Evolutionary conservation across 2,888 invertebrate species (phyloP).

Genomic region (Encarsia formosa): DNA sequence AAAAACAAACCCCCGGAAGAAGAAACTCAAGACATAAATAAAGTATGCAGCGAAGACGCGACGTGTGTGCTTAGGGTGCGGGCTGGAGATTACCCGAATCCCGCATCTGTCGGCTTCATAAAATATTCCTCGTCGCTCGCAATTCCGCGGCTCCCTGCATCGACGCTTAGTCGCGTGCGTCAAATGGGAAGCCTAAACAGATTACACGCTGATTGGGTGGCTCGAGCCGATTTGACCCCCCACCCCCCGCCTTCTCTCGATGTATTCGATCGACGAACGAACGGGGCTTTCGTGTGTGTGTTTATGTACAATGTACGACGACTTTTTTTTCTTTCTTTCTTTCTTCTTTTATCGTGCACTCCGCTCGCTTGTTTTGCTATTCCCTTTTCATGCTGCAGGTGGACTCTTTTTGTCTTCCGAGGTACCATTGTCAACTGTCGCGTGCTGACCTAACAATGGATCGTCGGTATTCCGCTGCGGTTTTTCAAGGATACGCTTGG

Average conservation of each 20-base stretch:
- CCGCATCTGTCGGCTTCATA: slow-evolving; percentile 41
- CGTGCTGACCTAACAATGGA: too few relatives aligned
- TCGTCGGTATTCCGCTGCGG: too few relatives aligned
- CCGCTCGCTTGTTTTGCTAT: too few relatives aligned
- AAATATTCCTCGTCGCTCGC: slow-evolving; percentile 35
- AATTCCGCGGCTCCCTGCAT: slow-evolving; percentile 11
- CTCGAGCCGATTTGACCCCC: slow-evolving; percentile 13
- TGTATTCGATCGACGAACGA: not conserved
- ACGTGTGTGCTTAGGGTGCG: slow-evolving; percentile 5
- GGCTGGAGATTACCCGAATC: slow-evolving; percentile 32
- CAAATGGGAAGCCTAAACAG: slow-evolving; percentile 46
- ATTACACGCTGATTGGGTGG: slow-evolving; percentile 44
- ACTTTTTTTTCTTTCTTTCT: too few relatives aligned
- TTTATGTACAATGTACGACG: too few relatives aligned
- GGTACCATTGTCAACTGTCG: too few relatives aligned
- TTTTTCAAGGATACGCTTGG: too few relatives aligned
- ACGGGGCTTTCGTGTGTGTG: too few relatives aligned
- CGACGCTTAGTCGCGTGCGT: slow-evolving; percentile 44
- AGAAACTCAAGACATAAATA: slow-evolving; percentile 17
- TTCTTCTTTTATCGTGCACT: too few relatives aligned
- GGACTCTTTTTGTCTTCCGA: too few relatives aligned
- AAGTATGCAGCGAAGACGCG: slow-evolving; percentile 32
- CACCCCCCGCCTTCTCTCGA: not conserved
- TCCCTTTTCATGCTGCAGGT: too few relatives aligned
- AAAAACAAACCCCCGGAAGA: too few relatives aligned